These are phyloP conservation scores for Mesoligia furuncula DNA, from an alignment of 2,888 invertebrate species.

Conservation along the genomic window DNA sequence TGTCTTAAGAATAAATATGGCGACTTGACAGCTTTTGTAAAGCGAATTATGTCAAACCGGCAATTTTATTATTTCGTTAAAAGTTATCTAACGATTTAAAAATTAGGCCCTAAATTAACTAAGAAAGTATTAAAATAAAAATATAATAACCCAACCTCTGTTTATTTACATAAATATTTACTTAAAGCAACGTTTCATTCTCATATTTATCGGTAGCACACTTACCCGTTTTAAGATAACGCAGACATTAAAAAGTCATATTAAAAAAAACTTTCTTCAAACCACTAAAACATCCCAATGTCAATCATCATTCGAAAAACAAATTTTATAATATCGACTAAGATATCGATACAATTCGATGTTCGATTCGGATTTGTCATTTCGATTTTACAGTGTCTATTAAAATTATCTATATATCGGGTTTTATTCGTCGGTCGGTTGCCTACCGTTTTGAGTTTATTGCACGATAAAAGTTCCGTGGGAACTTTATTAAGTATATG, in stretches of 20 bases:
- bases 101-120: neutral
- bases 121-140: neutral
- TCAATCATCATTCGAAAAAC: conserved; percentile 65
- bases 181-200: conserved; percentile 21
- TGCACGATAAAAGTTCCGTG: conserved; percentile 70
- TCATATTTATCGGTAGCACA: conserved; percentile 52
- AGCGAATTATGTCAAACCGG: neutral
- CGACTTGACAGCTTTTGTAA: neutral
- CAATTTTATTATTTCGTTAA: no score
- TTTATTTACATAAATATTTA: conserved; percentile 2
- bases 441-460: conserved; percentile 84
- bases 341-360: conserved; percentile 70
- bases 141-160: neutral
- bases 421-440: conserved; percentile 78
- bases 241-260: conserved; percentile 38
- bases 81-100: no score
- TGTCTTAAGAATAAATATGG: neutral
- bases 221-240: conserved; percentile 48
- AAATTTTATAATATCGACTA: conserved; percentile 70
- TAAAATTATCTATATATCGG: conserved; percentile 82
- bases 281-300: conserved; percentile 56
- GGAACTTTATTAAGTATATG: conserved; percentile 70
- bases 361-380: conserved; percentile 73
- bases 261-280: conserved; percentile 48
- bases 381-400: conserved; percentile 79